Evolutionary conservation across 2,888 invertebrate genomes (phyloP).

Genomic region (Tinea semifulvella): DNA sequence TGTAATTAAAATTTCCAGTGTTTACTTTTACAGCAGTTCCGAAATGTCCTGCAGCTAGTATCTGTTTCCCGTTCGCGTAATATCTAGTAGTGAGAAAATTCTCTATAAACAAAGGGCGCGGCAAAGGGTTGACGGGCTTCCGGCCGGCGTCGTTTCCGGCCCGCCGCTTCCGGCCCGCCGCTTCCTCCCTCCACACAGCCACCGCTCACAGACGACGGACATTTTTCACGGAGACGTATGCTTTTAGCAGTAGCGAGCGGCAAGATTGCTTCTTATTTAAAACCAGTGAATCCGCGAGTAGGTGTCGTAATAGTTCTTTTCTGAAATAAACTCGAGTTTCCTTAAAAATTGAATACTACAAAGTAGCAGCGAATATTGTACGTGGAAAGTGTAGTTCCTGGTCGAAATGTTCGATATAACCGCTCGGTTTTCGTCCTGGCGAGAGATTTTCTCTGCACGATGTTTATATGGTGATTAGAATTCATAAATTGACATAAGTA

Average conservation of each 20-base stretch:
- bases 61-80: conserved; percentile 12
- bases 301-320: conserved; percentile 9
- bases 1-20: conserved; percentile 9
- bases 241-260: conserved; percentile 11
- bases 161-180: conserved; percentile 26
- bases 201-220: conserved; percentile 10
- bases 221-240: conserved; percentile 14
- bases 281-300: conserved; percentile 12
- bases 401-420: neutral
- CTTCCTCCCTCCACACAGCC: neutral
- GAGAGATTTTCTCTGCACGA: neutral
- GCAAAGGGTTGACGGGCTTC: conserved; percentile 52
- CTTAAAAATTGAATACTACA: conserved; percentile 2
- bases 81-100: conserved; percentile 20
- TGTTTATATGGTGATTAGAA: conserved; percentile 5
- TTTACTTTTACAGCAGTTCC: conserved; percentile 10
- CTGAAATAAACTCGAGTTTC: neutral
- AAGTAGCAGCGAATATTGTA: neutral
- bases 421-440: neutral
- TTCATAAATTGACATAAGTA: conserved; percentile 6
- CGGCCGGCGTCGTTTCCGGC: conserved; percentile 51
- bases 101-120: conserved; percentile 49
- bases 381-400: neutral
- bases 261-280: conserved; percentile 14
- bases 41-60: conserved; percentile 12